Evolutionary conservation across 2,888 invertebrate species (phyloP).

Genomic region (Heliothis peltigera): DNA sequence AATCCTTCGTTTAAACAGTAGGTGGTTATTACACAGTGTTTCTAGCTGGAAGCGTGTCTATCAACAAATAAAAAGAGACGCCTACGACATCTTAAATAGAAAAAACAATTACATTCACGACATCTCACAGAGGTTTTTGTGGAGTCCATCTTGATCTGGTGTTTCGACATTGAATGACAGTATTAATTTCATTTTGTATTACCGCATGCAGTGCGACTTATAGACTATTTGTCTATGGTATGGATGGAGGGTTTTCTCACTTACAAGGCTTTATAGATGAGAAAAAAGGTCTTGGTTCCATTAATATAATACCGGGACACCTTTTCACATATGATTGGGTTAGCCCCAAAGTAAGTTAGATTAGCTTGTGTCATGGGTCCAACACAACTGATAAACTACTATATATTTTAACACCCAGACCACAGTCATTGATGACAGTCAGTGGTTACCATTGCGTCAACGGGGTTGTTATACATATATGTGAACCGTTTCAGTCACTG

Average conservation of each 20-base stretch:
- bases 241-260: conserved; percentile 7
- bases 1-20: not conserved
- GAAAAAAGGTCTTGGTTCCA: no score
- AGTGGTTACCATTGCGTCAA: no score
- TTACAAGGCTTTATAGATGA: not conserved
- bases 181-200: conserved; percentile 77
- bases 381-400: no score
- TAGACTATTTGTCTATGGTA: conserved; percentile 19
- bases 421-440: no score
- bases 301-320: no score
- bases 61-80: conserved; percentile 73
- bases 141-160: conserved; percentile 68
- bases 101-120: conserved; percentile 81
- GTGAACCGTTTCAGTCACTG: no score
- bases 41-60: conserved; percentile 60
- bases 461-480: no score
- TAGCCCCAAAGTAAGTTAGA: no score
- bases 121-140: conserved; percentile 73
- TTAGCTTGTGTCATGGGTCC: no score
- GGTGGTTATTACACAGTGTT: conserved; percentile 40
- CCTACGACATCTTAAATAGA: conserved; percentile 74
- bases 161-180: conserved; percentile 80
- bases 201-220: conserved; percentile 55
- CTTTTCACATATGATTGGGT: no score
- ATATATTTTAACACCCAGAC: no score